Evolutionary conservation across 2,888 invertebrate species (phyloP), one percentile per base, ranked within the genome.

Genomic region (Nemotelus nigrinus): DNA sequence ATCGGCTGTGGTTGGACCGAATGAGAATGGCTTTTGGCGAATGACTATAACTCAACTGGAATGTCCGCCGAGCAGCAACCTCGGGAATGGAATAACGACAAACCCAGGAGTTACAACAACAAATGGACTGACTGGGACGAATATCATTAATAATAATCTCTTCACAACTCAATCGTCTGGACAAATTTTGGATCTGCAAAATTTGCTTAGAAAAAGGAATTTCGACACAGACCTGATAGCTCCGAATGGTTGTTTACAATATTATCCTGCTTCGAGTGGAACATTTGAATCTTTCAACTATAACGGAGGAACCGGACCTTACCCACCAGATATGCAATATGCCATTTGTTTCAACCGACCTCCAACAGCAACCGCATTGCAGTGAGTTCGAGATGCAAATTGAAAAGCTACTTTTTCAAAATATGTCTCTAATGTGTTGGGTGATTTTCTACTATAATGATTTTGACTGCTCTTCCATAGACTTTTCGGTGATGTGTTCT

Each of bases 231-330:
- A 85, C 8, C 78, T 84, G n/a, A 78, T 87, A 58, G 87, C 93
- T 0, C 93, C 93, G 0, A 88, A 89, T 0, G 93, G 92, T 58
- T 92, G 92, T 70, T 87, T 92, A 25, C 93, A 93, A 81, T 93
- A 90, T 86, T 92, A 88, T 83, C 91, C 91, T 0, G 90, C 90
- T 68, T 83, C 88, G 0, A 82, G 86, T 0, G 92, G 92, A 0
- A 83, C 83, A 4, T 89, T 93, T 79, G 90, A 89, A 78, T 85
- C 84, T 67, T 92, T 93, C 81, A 93, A 92, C 82, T 92, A 89
- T 82, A 90, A 90, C 82, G 83, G 87, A 2, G 88, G 88, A 0
- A 80, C 84, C 0, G 90, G 89, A 0, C 89, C 90, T 0, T 92
- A 92, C 81, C 89, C 90, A 78, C 89, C 88, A 0, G 89, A 89